Conservation (phyloP, 2,113 vertebrate species). For the Paramisgurnus dabryanus region DNA sequence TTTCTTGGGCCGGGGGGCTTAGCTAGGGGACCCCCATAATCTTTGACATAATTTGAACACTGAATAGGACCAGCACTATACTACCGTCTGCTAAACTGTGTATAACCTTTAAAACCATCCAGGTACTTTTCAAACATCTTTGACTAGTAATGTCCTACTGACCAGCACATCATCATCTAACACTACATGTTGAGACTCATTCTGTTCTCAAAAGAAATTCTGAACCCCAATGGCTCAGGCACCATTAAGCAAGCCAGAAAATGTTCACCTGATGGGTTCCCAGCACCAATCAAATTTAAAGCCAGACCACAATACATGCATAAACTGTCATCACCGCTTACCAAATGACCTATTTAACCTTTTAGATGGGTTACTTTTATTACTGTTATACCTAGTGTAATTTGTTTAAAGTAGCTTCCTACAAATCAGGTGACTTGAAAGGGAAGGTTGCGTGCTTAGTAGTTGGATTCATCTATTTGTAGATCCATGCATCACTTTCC, state of each 20-base stretch:
- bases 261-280: constrained; percentile 11
- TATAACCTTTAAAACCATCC: too few relatives aligned
- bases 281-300: constrained; percentile 9
- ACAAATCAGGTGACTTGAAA: neutral
- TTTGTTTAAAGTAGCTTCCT: constrained; percentile 7
- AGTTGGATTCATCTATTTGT: constrained; percentile 66
- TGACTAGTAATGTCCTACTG: neutral
- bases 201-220: neutral
- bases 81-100: too few relatives aligned
- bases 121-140: neutral
- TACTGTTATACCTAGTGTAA: neutral
- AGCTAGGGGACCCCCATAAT: too few relatives aligned
- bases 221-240: constrained; percentile 14
- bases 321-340: neutral
- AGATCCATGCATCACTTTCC: constrained; percentile 72
- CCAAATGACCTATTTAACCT: neutral
- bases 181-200: neutral
- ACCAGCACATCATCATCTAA: constrained; percentile 21
- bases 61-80: too few relatives aligned
- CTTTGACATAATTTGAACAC: too few relatives aligned
- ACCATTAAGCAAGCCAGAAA: constrained; percentile 21
- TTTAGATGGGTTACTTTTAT: neutral
- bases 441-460: constrained; percentile 33
- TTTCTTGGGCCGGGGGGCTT: too few relatives aligned
- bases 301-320: neutral